Evolutionary conservation across 2,113 vertebrate genomes (phyloP), one percentile per base, ranked within the genome.

Genomic region (Cricetomys ansorgei): DNA sequence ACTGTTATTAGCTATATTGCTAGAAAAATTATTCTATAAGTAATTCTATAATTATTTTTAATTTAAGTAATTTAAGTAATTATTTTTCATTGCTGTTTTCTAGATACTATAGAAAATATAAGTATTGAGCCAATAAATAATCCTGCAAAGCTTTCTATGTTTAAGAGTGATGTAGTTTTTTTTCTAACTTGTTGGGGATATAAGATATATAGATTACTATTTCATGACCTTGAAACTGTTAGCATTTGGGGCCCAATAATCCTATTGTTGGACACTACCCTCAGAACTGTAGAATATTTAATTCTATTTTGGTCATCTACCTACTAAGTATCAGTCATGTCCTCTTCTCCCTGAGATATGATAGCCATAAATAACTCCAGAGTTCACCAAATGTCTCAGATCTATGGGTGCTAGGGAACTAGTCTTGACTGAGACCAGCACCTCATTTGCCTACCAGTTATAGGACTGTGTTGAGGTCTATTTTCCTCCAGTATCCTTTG

Each of bases 11-110:
- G 64, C 10, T 88, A 29, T 88, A 37, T 65, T 83, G n/a, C 48
- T 85, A 89, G 23, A 11, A 75, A 48, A 70, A 43, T 37, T 72
- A n/a, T 59, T 90, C 0, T 88, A 84, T n/a, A n/a, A n/a, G n/a
- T n/a, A n/a, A n/a, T n/a, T n/a, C n/a, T n/a, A n/a, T n/a, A n/a
- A n/a, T n/a, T n/a, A n/a, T n/a, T n/a, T n/a, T n/a, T n/a, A n/a
- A n/a, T n/a, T n/a, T n/a, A n/a, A n/a, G n/a, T n/a, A n/a, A n/a
- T n/a, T n/a, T n/a, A n/a, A n/a, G n/a, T n/a, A n/a, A n/a, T 83
- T 48, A 91, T 93, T 80, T 93, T 95, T 70, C 37, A 67, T 93
- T 93, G 29, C 29, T 84, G 5, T 70, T 37, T 59, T 84, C 62
- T 59, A 91, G 81, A 73, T 55, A 40, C 37, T 53, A 69, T 85